Evolutionary conservation across 2,888 invertebrate genomes (phyloP).

Genomic region (Drosophila trichaetosa): DNA sequence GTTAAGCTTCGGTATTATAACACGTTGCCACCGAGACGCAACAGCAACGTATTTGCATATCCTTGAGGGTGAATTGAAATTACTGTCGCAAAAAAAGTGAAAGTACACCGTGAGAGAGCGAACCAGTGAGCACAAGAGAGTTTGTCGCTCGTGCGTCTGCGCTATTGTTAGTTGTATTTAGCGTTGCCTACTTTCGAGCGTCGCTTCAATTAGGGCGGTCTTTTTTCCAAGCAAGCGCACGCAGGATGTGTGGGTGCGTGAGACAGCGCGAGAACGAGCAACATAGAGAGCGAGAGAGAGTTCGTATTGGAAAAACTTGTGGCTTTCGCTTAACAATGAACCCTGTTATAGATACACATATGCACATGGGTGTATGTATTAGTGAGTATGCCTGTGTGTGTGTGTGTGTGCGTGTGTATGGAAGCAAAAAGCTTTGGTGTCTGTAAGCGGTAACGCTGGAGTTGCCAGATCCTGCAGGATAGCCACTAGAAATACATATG

Average conservation of each 20-base stretch:
- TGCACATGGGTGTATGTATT: conserved; percentile 9
- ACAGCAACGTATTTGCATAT: conserved; percentile 49
- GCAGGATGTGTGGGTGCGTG: conserved; percentile 22
- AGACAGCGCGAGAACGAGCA: background rate
- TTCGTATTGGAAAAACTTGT: conserved; percentile 57
- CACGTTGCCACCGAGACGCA: conserved; percentile 38
- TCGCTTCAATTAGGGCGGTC: conserved; percentile 36
- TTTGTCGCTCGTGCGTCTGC: conserved; percentile 65
- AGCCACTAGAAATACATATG: background rate
- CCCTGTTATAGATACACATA: conserved; percentile 72
- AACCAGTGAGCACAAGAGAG: conserved; percentile 3
- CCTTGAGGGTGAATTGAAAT: conserved; percentile 34
- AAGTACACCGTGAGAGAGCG: conserved; percentile 40
- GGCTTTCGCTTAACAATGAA: conserved; percentile 54
- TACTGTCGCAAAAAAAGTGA: conserved; percentile 47
- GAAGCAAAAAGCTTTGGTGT: conserved; percentile 37
- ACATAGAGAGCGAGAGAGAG: conserved; percentile 26
- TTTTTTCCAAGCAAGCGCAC: conserved; percentile 7
- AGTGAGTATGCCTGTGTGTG: background rate
- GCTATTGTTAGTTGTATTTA: conserved; percentile 65
- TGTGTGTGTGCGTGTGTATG: conserved; percentile 4
- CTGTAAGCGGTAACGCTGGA: conserved; percentile 18
- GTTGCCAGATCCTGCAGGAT: conserved; percentile 63
- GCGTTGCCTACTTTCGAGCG: conserved; percentile 71
- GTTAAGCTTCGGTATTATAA: conserved; percentile 48